Conservation (phyloP, 92 coral and sea anemone species). For the Phenganax marumi region DNA sequence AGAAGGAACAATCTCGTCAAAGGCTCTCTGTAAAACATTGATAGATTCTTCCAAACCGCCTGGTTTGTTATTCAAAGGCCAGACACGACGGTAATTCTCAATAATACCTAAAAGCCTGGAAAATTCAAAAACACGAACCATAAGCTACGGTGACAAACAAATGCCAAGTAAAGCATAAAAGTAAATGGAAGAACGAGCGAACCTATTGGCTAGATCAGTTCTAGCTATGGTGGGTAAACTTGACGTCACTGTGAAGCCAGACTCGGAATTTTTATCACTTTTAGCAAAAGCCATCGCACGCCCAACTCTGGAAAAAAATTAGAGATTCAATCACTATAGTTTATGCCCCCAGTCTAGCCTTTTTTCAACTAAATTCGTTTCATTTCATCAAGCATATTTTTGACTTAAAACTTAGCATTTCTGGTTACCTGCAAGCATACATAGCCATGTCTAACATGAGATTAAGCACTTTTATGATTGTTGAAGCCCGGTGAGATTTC, state of each 20-base stretch:
- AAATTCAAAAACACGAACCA: background rate
- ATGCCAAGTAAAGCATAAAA: background rate
- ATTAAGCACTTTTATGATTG: constrained; percentile 73
- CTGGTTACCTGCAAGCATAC: constrained; percentile 71
- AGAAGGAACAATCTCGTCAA: constrained; percentile 69
- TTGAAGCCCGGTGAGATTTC: constrained; percentile 71
- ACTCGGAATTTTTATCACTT: constrained; percentile 55
- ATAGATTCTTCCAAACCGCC: constrained; percentile 74
- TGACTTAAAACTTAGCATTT: no score
- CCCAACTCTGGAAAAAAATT: constrained; percentile 59
- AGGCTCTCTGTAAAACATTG: constrained; percentile 65
- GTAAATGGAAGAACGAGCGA: background rate
- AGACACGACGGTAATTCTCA: constrained; percentile 75
- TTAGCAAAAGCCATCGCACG: constrained; percentile 68
- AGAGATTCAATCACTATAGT: background rate
- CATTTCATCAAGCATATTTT: no score
- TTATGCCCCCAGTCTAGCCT: no score
- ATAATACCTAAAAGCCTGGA: constrained; percentile 72
- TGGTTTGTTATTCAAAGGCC: constrained; percentile 72
- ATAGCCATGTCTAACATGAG: constrained; percentile 70
- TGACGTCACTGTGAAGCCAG: constrained; percentile 52
- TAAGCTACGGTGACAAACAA: background rate
- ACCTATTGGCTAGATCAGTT: constrained; percentile 98
- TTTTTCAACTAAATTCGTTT: no score
- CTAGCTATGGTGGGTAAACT: constrained; percentile 70